Evolutionary conservation across 2,113 vertebrate genomes (phyloP).

Genomic region (Sebastes fasciatus): DNA sequence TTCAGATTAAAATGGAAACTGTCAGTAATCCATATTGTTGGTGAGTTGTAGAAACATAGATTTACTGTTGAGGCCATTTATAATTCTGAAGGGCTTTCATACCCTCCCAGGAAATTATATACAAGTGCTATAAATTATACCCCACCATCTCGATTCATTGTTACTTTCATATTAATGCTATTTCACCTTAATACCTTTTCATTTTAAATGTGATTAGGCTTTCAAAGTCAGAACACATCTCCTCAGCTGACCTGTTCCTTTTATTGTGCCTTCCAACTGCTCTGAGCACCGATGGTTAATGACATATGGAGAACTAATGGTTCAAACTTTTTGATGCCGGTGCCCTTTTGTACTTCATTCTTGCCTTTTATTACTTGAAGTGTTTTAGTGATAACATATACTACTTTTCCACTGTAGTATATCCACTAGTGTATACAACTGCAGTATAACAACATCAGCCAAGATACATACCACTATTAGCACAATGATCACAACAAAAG

Average conservation of each 20-base stretch:
- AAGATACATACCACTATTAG: not conserved
- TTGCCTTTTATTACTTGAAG: not conserved
- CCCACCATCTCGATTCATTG: slow-evolving; percentile 36
- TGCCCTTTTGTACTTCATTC: not conserved
- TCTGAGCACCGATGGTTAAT: not conserved
- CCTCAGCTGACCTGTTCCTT: slow-evolving; percentile 7
- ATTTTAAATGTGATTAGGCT: slow-evolving; percentile 58
- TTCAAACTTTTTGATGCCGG: not conserved
- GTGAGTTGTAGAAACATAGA: slow-evolving; percentile 52
- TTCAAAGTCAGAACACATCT: slow-evolving; percentile 41
- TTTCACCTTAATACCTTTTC: slow-evolving; percentile 55
- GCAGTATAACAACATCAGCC: not conserved
- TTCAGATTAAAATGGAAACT: slow-evolving; percentile 53
- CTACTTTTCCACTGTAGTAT: not conserved
- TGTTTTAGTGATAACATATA: not conserved
- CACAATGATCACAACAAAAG: not conserved
- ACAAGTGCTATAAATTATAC: slow-evolving; percentile 60
- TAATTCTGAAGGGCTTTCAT: slow-evolving; percentile 56
- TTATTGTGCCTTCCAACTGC: not conserved
- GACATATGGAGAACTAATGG: not conserved
- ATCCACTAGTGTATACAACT: not conserved
- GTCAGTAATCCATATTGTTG: slow-evolving; percentile 24
- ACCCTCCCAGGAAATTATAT: slow-evolving; percentile 48
- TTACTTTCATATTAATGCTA: slow-evolving; percentile 49
- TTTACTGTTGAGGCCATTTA: slow-evolving; percentile 53